Conservation (phyloP, 2,797 vertebrate species). For the Galago senegalensis region DNA sequence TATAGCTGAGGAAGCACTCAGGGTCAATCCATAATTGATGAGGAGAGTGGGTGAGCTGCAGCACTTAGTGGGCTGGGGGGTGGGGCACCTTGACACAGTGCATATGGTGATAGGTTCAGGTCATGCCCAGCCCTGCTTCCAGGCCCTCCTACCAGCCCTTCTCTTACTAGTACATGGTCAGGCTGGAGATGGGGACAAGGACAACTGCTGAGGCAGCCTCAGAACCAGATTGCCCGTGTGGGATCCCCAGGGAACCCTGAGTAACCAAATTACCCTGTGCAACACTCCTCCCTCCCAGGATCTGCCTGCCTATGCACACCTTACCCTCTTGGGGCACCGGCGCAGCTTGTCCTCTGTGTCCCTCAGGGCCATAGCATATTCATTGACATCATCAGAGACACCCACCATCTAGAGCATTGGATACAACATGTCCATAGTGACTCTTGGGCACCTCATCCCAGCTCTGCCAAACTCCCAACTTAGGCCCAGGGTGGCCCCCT, state of each 20-base stretch:
- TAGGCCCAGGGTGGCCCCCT: background rate
- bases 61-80: constrained; percentile 61
- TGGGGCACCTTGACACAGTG: constrained; percentile 13
- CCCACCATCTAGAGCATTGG: constrained; percentile 95
- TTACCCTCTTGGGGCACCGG: constrained; percentile 93
- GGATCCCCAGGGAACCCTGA: background rate
- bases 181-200: background rate
- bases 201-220: background rate
- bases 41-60: background rate
- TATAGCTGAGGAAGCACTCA: constrained; percentile 66
- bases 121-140: background rate
- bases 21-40: constrained; percentile 80
- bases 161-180: background rate
- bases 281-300: background rate
- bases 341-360: constrained; percentile 98
- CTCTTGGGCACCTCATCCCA: background rate
- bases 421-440: background rate
- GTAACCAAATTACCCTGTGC: background rate
- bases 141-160: background rate
- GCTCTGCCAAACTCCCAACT: background rate
- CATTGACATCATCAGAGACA: constrained; percentile 97
- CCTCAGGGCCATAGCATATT: constrained; percentile 96
- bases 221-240: background rate
- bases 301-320: background rate
- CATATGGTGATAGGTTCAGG: background rate